These are phyloP conservation scores for Magallana angulata DNA, from an alignment of 1,140 invertebrate genomes.

Conservation along the genomic window DNA sequence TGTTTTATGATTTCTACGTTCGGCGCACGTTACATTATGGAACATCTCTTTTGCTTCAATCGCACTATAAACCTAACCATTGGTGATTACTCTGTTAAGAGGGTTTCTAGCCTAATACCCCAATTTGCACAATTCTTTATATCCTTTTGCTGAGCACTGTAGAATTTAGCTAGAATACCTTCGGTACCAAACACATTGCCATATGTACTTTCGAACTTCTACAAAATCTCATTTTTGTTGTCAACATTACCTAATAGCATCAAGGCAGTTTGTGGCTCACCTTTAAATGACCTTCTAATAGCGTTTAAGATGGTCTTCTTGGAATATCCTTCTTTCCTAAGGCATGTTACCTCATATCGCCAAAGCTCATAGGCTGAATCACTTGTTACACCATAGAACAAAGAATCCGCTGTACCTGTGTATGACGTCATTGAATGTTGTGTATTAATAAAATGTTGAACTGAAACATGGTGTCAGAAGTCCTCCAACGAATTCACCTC, in stretches of 20 bases:
- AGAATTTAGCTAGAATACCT: background rate
- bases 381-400: background rate
- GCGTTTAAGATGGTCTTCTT: constrained; percentile 16
- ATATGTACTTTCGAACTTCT: background rate
- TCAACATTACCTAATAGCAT: background rate
- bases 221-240: background rate
- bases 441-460: too few relatives aligned
- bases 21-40: background rate
- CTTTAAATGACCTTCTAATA: background rate
- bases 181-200: background rate
- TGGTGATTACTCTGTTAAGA: background rate
- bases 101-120: background rate
- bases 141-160: background rate
- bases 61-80: background rate
- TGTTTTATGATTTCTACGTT: too few relatives aligned
- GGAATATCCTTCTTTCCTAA: background rate
- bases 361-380: background rate
- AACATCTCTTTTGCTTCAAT: background rate
- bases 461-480: too few relatives aligned
- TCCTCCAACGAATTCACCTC: too few relatives aligned
- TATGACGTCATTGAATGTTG: too few relatives aligned
- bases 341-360: background rate
- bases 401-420: too few relatives aligned
- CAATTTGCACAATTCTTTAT: background rate
- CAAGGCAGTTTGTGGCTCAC: background rate